Conservation (phyloP, 2,888 invertebrate genomes). For the Serripes groenlandicus region DNA sequence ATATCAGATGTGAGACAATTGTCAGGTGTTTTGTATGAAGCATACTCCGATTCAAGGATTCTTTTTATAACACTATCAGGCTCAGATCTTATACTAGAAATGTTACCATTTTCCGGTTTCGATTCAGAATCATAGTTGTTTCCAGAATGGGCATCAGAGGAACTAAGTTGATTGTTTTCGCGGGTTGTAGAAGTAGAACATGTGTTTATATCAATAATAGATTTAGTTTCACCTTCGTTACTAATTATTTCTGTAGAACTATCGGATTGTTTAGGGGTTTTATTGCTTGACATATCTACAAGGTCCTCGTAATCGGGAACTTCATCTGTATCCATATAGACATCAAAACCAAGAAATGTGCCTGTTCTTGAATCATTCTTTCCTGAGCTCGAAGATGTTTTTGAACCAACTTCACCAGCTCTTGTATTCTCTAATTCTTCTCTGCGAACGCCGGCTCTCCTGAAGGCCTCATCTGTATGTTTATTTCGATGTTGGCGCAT, state of each 20-base stretch:
- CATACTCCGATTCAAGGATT: not conserved
- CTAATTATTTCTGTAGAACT: not conserved
- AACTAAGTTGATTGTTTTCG: not conserved
- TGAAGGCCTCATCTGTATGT: slow-evolving; percentile 27
- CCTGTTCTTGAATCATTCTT: not conserved
- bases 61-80: too few species aligned
- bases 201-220: not conserved
- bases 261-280: not conserved
- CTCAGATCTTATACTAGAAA: too few species aligned
- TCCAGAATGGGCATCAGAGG: too few species aligned
- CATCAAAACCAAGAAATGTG: not conserved
- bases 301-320: slow-evolving; percentile 1
- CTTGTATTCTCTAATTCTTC: not conserved
- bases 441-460: slow-evolving; percentile 9
- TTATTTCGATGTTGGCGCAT: slow-evolving; percentile 22
- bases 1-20: not conserved
- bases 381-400: too few species aligned
- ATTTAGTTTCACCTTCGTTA: not conserved
- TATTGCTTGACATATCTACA: not conserved
- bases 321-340: slow-evolving; percentile 18
- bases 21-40: not conserved
- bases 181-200: not conserved
- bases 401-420: not conserved
- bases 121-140: too few species aligned
- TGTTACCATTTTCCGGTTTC: too few species aligned